Percentiles rank a stretch among this genome's conserved stretches.
phyloP scores from a whole-genome alignment of 2,888 invertebrate species.

The Temnothorax unifasciatus region DNA sequence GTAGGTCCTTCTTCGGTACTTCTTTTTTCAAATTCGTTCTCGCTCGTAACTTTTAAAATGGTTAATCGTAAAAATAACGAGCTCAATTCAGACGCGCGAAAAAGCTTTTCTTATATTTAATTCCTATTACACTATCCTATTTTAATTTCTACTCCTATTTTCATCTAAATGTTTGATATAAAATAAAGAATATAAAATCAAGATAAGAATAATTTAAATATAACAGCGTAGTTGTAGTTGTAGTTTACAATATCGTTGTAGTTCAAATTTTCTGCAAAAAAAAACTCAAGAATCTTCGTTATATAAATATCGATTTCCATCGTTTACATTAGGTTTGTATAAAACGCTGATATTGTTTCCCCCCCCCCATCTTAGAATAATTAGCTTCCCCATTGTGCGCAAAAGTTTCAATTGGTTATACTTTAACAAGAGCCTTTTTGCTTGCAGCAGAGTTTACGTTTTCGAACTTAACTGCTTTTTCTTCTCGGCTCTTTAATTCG shows the following conservation, averaged over 20 bases:
- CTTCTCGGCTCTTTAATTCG: slow-evolving; percentile 34
- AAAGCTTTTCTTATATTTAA: neutral
- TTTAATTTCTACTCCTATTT: neutral
- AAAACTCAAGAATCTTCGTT: neutral
- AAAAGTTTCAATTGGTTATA: slow-evolving; percentile 42
- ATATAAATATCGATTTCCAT: neutral
- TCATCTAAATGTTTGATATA: neutral
- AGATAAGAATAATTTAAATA: neutral
- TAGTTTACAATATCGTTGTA: neutral
- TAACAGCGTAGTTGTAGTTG: too few relatives aligned
- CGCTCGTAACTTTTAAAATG: slow-evolving; percentile 41
- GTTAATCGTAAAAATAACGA: neutral
- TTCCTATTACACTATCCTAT: too few relatives aligned
- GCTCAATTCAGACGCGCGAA: neutral
- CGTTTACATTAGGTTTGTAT: neutral
- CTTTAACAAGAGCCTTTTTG: slow-evolving; percentile 31
- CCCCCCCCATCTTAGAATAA: slow-evolving; percentile 12
- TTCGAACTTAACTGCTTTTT: slow-evolving; percentile 49
- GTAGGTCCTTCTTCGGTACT: slow-evolving; percentile 56
- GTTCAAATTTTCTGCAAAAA: neutral
- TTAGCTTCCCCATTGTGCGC: slow-evolving; percentile 19
- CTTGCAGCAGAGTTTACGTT: slow-evolving; percentile 41
- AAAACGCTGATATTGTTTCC: slow-evolving; percentile 11
- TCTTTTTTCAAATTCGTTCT: slow-evolving; percentile 54
- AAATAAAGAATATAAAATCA: neutral